Conservation (phyloP, 2,888 invertebrate genomes). For the Aethes cnicana region DNA sequence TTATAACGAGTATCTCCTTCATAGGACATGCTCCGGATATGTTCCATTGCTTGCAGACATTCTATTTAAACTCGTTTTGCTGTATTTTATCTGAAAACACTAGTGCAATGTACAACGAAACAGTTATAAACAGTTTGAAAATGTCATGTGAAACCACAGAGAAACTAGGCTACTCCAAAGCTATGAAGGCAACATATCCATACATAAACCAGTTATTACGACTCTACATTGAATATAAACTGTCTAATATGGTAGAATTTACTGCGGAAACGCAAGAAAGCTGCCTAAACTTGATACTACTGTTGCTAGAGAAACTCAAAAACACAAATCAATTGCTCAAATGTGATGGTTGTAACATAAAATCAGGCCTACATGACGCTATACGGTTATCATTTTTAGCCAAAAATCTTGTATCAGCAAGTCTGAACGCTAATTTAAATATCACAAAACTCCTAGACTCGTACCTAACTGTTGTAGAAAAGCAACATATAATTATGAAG, state of each 20-base stretch:
- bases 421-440: constrained; percentile 41
- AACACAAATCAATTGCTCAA: constrained; percentile 54
- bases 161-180: constrained; percentile 49
- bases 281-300: constrained; percentile 53
- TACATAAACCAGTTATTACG: constrained; percentile 60
- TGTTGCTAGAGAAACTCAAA: constrained; percentile 48
- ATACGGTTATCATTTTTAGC: constrained; percentile 56
- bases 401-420: constrained; percentile 51
- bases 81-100: constrained; percentile 48
- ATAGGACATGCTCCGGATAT: constrained; percentile 52
- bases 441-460: constrained; percentile 42
- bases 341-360: constrained; percentile 62
- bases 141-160: constrained; percentile 53
- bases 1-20: constrained; percentile 44
- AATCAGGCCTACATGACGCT: constrained; percentile 61
- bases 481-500: constrained; percentile 53
- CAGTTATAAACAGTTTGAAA: constrained; percentile 48
- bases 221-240: constrained; percentile 55
- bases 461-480: constrained; percentile 42
- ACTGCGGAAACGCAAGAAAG: constrained; percentile 41
- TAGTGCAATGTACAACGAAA: constrained; percentile 41
- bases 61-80: constrained; percentile 57
- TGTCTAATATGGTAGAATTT: constrained; percentile 35
- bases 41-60: constrained; percentile 60
- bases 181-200: constrained; percentile 55